Percentiles rank a stretch among this genome's conserved stretches.
Conservation (phyloP, 2,888 invertebrate genomes). For the Phlogophora meticulosa region DNA sequence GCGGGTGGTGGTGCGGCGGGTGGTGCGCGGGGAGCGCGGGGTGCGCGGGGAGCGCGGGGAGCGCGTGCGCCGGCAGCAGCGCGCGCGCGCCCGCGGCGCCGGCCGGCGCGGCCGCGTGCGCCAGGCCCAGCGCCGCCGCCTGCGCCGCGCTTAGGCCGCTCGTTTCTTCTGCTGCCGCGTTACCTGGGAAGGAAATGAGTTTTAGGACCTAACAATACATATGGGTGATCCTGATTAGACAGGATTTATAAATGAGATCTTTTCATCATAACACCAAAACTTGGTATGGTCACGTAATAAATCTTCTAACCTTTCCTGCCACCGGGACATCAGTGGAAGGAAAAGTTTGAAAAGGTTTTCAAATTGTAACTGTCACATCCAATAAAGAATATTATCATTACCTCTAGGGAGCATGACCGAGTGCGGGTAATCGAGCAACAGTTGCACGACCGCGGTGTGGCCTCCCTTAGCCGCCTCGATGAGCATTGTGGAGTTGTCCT, state of each 20-base stretch:
- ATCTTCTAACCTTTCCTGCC: too few species aligned
- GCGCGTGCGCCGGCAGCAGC: slow-evolving; percentile 72
- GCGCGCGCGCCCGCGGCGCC: slow-evolving; percentile 72
- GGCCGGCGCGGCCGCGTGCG: slow-evolving; percentile 83
- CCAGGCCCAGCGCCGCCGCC: slow-evolving; percentile 85
- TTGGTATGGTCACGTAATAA: too few species aligned
- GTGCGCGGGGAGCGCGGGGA: too few species aligned
- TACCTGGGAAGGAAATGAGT: slow-evolving; percentile 36
- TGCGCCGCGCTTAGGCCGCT: slow-evolving; percentile 83
- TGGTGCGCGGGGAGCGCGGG: slow-evolving; percentile 65
- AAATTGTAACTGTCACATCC: too few species aligned
- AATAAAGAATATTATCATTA: slow-evolving; percentile 41
- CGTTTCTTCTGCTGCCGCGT: slow-evolving; percentile 60
- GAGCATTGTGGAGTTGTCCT: slow-evolving; percentile 99
- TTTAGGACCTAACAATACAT: too few species aligned
- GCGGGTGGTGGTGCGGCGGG: slow-evolving; percentile 58
- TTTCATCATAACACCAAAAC: too few species aligned
- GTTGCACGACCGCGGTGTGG: slow-evolving; percentile 98
- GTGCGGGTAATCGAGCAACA: slow-evolving; percentile 98
- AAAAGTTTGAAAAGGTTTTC: too few species aligned
- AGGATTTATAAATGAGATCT: too few species aligned
- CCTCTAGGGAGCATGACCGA: slow-evolving; percentile 94
- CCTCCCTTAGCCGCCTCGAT: slow-evolving; percentile 99
- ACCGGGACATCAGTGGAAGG: too few species aligned
- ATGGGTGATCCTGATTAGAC: too few species aligned